Evolutionary conservation across 1,140 invertebrate species (phyloP).

Genomic region (Stegodyphus dumicola): DNA sequence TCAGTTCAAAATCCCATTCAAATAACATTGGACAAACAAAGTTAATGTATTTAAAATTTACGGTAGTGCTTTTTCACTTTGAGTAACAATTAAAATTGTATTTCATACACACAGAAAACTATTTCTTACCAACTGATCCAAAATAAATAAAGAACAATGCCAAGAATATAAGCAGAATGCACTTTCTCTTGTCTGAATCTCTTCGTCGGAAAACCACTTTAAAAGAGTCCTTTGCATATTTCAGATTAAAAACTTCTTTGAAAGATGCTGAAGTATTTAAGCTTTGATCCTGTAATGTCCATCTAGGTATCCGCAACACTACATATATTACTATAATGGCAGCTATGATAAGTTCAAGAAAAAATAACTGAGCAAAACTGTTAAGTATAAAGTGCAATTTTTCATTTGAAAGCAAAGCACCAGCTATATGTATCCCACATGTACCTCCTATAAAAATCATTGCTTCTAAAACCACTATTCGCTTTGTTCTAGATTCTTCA

Average conservation of each 20-base stretch:
- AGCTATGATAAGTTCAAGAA: slow-evolving; percentile 66
- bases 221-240: slow-evolving; percentile 65
- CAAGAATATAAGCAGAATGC: slow-evolving; percentile 66
- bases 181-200: slow-evolving; percentile 64
- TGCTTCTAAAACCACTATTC: slow-evolving; percentile 83
- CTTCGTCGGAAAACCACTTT: slow-evolving; percentile 66
- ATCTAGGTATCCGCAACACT: slow-evolving; percentile 66
- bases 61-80: too few relatives aligned
- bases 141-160: slow-evolving; percentile 62
- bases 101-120: too few relatives aligned
- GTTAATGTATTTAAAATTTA: too few relatives aligned
- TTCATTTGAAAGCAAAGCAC: slow-evolving; percentile 67
- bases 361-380: slow-evolving; percentile 50
- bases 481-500: slow-evolving; percentile 80
- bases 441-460: slow-evolving; percentile 71
- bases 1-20: too few relatives aligned
- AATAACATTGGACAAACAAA: too few relatives aligned
- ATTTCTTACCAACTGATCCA: slow-evolving; percentile 31
- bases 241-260: slow-evolving; percentile 61
- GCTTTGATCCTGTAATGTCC: slow-evolving; percentile 37
- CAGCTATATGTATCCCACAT: slow-evolving; percentile 69
- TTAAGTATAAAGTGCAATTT: slow-evolving; percentile 66
- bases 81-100: too few relatives aligned
- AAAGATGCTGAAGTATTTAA: neutral
- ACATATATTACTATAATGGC: slow-evolving; percentile 67